Evolutionary conservation across 2,113 vertebrate genomes (phyloP), one percentile per base, ranked within the genome.

Genomic region (Emberiza fucata): DNA sequence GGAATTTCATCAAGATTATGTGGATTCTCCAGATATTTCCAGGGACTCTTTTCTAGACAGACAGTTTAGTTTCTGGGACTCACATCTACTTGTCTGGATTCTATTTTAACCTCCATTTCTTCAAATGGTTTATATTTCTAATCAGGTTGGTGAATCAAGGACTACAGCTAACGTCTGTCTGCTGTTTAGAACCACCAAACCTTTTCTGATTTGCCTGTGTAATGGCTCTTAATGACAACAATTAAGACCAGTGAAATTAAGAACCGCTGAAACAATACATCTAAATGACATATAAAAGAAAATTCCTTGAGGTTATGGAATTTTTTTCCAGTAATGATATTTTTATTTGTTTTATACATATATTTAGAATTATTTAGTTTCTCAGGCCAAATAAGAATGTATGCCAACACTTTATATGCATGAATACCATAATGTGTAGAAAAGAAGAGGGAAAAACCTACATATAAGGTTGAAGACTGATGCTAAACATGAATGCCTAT

Each of bases 111-210:
- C 8, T 89, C 25, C 7, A 71, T 6, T 95, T 95, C 76, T 97
- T 76, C 78, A 94, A 88, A 65, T 51, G 86, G 39, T 87, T 96
- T 94, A 39, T 9, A 85, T 93, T 97, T 96, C 96, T 94, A 96
- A 95, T 94, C 96, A 39, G 33, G 12, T 63, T 93, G 12, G 16
- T 90, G 12, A 17, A 60, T 75, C 86, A 96, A 90, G 33, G 37
- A 69, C 42, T 86, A 53, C 39, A 83, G 31, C 60, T 92, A 86
- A 23, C 59, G 9, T 85, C 53, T 95, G 71, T 48, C 79, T 87
- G 63, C 35, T 82, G 47, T 93, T 96, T 78, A 79, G 68, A 90
- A 81, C 31, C 23, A 91, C 25, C 23, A 72, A 53, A 66, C 4
- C 23, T 76, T 39, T 88, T 57, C 61, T 75, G 80, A 79, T 82